phyloP scores from a whole-genome alignment of 2,113 vertebrate genomes.

The Carettochelys insculpta region DNA sequence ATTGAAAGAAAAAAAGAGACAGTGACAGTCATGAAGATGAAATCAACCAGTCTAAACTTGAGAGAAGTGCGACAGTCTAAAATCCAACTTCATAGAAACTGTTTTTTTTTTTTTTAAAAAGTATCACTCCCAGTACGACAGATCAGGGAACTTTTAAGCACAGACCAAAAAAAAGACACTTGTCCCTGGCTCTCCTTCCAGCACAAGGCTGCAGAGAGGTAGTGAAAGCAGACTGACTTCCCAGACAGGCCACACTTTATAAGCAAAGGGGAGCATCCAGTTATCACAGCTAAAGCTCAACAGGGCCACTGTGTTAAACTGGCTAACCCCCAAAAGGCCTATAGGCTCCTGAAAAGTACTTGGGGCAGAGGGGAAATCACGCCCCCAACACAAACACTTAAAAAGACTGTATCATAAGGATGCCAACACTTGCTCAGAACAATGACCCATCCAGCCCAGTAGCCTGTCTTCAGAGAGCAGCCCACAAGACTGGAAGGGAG shows the following conservation, averaged over 20 bases:
- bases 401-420: neutral
- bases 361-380: too few relatives aligned
- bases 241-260: neutral
- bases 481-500: too few relatives aligned
- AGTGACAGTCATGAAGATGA: too few relatives aligned
- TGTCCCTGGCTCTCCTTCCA: neutral
- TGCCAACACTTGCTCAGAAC: neutral
- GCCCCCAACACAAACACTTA: too few relatives aligned
- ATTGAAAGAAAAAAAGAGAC: neutral
- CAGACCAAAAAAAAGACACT: too few relatives aligned
- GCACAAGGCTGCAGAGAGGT: neutral
- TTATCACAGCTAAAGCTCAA: too few relatives aligned
- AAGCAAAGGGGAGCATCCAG: neutral
- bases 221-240: too few relatives aligned
- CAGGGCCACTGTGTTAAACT: too few relatives aligned
- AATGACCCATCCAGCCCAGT: too few relatives aligned
- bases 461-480: too few relatives aligned
- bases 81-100: neutral
- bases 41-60: neutral
- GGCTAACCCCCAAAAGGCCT: neutral
- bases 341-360: neutral
- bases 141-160: neutral
- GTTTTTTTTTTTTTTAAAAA: too few relatives aligned
- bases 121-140: neutral
- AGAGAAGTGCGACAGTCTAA: neutral